Evolutionary conservation across 1,140 invertebrate genomes (phyloP).

Genomic region (Pachypeltis micranthus): DNA sequence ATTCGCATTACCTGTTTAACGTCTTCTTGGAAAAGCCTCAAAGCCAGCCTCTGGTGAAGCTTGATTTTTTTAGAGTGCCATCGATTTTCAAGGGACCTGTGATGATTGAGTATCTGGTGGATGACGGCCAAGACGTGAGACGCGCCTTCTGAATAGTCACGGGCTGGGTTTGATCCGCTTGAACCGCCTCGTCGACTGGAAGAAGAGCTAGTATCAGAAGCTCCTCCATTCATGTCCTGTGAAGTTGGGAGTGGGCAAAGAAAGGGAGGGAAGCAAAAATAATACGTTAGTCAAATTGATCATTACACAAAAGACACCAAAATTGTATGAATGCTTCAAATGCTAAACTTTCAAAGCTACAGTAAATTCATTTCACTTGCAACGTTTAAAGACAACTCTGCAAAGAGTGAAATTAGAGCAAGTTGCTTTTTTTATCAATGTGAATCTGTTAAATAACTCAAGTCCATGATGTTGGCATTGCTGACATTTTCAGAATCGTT

Average conservation of each 20-base stretch:
- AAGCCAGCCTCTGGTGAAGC: constrained; percentile 81
- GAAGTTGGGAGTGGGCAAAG: not conserved
- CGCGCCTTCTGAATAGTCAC: constrained; percentile 89
- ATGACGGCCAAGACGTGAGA: constrained; percentile 81
- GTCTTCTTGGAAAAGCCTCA: constrained; percentile 89
- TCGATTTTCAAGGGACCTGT: constrained; percentile 78
- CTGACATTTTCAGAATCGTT: too few relatives aligned
- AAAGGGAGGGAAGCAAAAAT: not conserved
- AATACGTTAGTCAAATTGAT: too few relatives aligned
- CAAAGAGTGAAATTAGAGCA: too few relatives aligned
- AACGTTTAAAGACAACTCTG: too few relatives aligned
- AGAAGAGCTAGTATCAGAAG: constrained; percentile 21
- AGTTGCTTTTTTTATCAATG: too few relatives aligned
- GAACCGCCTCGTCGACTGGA: constrained; percentile 18
- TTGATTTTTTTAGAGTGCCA: constrained; percentile 91
- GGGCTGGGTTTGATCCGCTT: constrained; percentile 62
- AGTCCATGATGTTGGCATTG: too few relatives aligned
- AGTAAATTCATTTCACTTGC: too few relatives aligned
- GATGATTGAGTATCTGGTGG: constrained; percentile 88
- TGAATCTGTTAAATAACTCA: too few relatives aligned
- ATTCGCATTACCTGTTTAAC: constrained; percentile 74
- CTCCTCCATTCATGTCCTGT: constrained; percentile 11
- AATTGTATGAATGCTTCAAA: too few relatives aligned
- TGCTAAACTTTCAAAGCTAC: too few relatives aligned
- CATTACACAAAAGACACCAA: constrained; percentile 10